Conservation (phyloP, 1,140 invertebrate species). For the Dufourea novaeangliae region DNA sequence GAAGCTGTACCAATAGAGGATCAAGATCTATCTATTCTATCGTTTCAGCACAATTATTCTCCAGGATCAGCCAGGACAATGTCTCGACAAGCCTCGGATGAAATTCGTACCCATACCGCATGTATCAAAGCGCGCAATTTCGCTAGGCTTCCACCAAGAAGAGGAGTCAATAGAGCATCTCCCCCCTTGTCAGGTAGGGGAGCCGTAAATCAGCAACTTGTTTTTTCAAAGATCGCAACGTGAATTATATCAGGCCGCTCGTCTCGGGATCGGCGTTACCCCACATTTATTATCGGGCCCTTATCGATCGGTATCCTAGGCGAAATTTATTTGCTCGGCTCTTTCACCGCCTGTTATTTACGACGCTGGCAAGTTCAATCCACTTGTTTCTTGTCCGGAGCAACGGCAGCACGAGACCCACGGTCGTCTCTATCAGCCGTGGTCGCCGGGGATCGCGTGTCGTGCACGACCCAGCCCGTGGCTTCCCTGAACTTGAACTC, state of each 20-base stretch:
- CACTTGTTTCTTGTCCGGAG: slow-evolving; percentile 59
- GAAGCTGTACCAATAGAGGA: background rate
- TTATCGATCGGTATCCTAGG: slow-evolving; percentile 44
- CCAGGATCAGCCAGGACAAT: background rate
- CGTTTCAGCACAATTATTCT: background rate
- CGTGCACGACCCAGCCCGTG: slow-evolving; percentile 41
- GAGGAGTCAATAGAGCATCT: background rate
- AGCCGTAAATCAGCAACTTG: slow-evolving; percentile 34
- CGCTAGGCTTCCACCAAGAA: background rate
- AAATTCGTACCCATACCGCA: slow-evolving; percentile 8
- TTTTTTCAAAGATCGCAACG: slow-evolving; percentile 30
- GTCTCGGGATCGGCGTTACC: slow-evolving; percentile 22
- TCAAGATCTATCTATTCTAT: background rate
- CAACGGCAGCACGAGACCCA: slow-evolving; percentile 33
- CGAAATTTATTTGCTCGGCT: slow-evolving; percentile 46
- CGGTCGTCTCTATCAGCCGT: slow-evolving; percentile 46
- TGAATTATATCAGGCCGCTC: slow-evolving; percentile 35
- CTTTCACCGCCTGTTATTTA: slow-evolving; percentile 40
- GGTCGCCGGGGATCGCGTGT: slow-evolving; percentile 36
- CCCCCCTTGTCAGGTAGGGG: background rate
- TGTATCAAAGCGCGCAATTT: slow-evolving; percentile 1
- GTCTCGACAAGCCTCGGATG: background rate
- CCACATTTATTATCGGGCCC: slow-evolving; percentile 45
- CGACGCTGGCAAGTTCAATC: slow-evolving; percentile 50
- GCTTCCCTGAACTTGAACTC: slow-evolving; percentile 72